Conservation (phyloP, 2,888 invertebrate species). For the Drosophila koepferae region DNA sequence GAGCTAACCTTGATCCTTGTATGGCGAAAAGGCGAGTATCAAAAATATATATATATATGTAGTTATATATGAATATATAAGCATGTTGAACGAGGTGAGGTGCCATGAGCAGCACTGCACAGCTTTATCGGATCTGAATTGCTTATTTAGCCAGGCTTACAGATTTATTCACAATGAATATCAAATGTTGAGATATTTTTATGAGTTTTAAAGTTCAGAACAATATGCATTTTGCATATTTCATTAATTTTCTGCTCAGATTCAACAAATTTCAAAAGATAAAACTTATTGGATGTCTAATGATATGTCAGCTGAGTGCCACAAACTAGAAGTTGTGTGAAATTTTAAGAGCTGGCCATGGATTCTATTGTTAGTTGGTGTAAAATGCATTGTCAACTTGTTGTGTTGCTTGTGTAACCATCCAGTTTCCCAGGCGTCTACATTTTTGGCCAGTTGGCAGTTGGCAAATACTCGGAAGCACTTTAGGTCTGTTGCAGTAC, state of each 20-base stretch:
- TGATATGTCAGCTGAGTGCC: constrained; percentile 1
- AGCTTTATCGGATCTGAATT: too few species aligned
- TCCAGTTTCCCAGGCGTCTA: not conserved
- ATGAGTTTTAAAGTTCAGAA: not conserved
- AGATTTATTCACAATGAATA: not conserved
- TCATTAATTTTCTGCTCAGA: not conserved
- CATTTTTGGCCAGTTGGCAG: not conserved
- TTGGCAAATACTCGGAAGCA: constrained; percentile 19
- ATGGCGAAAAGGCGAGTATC: too few species aligned
- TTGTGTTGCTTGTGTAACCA: constrained; percentile 16
- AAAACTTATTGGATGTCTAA: not conserved
- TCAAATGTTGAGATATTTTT: not conserved
- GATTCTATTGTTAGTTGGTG: not conserved
- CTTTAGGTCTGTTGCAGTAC: constrained; percentile 28
- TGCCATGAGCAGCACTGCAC: not conserved
- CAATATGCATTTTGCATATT: not conserved
- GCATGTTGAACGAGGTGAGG: too few species aligned
- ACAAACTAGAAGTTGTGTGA: not conserved
- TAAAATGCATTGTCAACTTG: constrained; percentile 30
- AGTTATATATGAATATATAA: too few species aligned
- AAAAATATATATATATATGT: too few species aligned
- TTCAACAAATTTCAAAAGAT: too few species aligned
- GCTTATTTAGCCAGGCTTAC: not conserved
- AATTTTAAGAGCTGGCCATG: not conserved
- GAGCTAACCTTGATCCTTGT: too few species aligned